phyloP scores from a whole-genome alignment of 1,140 invertebrate species.

The Melanaphis sacchari region DNA sequence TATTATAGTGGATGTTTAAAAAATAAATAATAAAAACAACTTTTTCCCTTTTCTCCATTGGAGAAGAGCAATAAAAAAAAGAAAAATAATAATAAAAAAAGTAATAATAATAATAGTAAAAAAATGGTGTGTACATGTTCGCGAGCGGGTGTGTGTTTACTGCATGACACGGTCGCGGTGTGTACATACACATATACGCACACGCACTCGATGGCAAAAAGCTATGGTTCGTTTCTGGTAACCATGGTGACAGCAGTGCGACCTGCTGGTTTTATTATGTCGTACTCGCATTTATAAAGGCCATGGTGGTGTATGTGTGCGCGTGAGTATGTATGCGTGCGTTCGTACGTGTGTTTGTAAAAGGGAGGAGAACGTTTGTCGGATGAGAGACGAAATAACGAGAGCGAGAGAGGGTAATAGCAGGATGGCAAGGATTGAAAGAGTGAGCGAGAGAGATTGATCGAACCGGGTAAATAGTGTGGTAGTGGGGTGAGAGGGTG shows the following conservation, averaged over 20 bases:
- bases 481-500: neutral
- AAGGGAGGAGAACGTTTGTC: slow-evolving; percentile 45
- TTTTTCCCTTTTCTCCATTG: neutral
- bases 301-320: neutral
- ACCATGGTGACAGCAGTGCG: slow-evolving; percentile 39
- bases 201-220: slow-evolving; percentile 30
- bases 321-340: neutral
- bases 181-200: neutral
- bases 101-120: neutral
- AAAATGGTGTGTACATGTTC: slow-evolving; percentile 29
- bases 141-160: neutral
- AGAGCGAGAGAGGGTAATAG: neutral
- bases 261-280: slow-evolving; percentile 54
- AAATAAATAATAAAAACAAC: slow-evolving; percentile 7
- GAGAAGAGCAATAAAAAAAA: neutral
- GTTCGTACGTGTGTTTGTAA: neutral
- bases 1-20: neutral
- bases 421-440: neutral
- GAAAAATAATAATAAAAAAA: neutral
- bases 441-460: neutral
- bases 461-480: neutral
- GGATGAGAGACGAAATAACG: slow-evolving; percentile 2
- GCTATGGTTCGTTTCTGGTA: slow-evolving; percentile 39
- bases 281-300: slow-evolving; percentile 21
- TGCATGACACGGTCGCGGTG: neutral